Conservation (phyloP, 1,140 invertebrate genomes). For the Myzus persicae region DNA sequence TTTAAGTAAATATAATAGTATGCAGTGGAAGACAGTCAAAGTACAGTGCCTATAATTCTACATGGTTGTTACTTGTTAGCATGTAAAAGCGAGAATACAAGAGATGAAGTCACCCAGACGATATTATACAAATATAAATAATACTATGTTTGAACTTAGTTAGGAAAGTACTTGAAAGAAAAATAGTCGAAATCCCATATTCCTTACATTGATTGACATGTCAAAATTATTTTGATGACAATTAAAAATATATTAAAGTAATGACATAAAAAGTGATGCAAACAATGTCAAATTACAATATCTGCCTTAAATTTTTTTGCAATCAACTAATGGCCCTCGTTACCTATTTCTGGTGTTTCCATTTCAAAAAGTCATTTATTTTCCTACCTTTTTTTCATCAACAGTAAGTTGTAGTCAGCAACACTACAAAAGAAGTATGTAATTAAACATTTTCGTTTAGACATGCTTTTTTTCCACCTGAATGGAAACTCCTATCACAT, state of each 20-base stretch:
- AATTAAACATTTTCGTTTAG: slow-evolving; percentile 50
- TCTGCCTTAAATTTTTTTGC: slow-evolving; percentile 28
- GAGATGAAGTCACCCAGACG: background rate
- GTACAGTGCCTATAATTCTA: too few relatives aligned
- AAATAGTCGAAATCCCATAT: background rate
- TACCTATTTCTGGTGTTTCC: slow-evolving; percentile 44
- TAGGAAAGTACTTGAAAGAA: background rate
- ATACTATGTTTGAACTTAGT: background rate
- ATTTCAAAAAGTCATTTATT: slow-evolving; percentile 55
- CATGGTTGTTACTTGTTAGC: background rate
- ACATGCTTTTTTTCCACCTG: slow-evolving; percentile 29
- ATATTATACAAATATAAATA: background rate
- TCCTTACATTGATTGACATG: background rate
- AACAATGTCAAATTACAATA: slow-evolving; percentile 28
- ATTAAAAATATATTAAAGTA: slow-evolving; percentile 23
- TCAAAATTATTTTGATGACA: background rate
- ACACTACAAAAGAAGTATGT: slow-evolving; percentile 47
- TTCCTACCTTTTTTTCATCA: slow-evolving; percentile 20
- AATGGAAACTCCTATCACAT: slow-evolving; percentile 28
- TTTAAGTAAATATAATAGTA: background rate
- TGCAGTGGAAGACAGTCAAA: background rate
- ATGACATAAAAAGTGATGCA: background rate
- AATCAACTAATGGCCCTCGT: slow-evolving; percentile 53
- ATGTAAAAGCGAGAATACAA: background rate
- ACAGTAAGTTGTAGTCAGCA: background rate